phyloP scores from a whole-genome alignment of 2,888 invertebrate genomes.

The Myopa tessellatipennis region DNA sequence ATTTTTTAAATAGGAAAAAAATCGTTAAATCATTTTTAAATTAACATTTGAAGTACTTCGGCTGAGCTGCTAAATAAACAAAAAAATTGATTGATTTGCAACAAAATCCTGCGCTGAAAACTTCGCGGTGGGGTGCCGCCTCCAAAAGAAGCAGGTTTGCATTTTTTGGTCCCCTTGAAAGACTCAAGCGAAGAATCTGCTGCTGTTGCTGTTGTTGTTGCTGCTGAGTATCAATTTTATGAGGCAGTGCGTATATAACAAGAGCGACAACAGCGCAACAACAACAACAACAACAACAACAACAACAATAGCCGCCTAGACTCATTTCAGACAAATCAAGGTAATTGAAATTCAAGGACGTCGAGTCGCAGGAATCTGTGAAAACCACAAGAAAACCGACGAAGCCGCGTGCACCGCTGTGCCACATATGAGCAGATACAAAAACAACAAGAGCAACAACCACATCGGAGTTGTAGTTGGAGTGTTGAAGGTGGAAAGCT shows the following conservation, averaged over 20 bases:
- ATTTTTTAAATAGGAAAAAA: not conserved
- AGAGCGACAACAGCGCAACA: not conserved
- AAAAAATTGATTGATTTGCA: conserved; percentile 36
- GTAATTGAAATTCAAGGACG: conserved; percentile 37
- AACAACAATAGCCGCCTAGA: conserved; percentile 23
- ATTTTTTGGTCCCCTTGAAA: not conserved
- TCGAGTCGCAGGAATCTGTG: conserved; percentile 18
- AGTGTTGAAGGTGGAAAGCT: too few species aligned
- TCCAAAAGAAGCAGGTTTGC: not conserved
- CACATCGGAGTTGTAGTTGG: not conserved
- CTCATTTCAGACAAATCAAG: conserved; percentile 26
- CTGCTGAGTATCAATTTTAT: conserved; percentile 15
- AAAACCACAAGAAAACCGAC: conserved; percentile 10
- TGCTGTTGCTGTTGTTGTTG: not conserved
- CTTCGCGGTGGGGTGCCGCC: conserved; percentile 21
- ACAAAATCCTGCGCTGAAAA: conserved; percentile 22
- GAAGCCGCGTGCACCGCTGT: conserved; percentile 9
- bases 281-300: not conserved
- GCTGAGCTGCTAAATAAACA: not conserved
- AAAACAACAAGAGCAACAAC: not conserved
- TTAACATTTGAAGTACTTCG: conserved; percentile 6
- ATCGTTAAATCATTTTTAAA: conserved; percentile 10
- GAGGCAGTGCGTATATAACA: conserved; percentile 7
- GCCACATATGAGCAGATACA: conserved; percentile 11
- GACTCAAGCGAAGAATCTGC: not conserved